Base-by-base conservation (phyloP, 2,888 invertebrate species). In the Amphimallon solstitiale region DNA sequence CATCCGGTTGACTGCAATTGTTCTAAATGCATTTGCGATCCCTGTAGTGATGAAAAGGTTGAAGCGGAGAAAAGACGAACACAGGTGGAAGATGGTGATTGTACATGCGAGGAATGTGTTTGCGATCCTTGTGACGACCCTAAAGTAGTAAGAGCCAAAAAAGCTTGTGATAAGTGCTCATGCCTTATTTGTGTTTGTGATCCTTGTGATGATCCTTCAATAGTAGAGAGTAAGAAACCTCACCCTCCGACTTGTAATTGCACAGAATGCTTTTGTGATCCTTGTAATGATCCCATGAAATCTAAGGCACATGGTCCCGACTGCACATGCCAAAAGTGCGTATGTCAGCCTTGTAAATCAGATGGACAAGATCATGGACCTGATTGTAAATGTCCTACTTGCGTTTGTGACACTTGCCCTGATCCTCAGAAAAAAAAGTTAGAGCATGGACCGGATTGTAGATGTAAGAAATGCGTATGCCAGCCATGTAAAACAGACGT, bases 161-260 rank as follows among this genome's bases (percentile, higher is more conserved):
- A 5, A 37, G 12, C 38, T 29, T 40, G 51, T 4, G 12, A 51
- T 15, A 19, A 60, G 17, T 60, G 61, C 19, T 21, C 34, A 12
- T 65, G 64, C 19, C 12, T 54, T 21, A 35, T 35, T 64, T 64
- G 64, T 29, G 10, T 46, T 19, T 51, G 62, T 9, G 49, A 65
- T 35, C 64, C 64, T 5, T 65, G 64, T 38, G 38, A 49, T 56
- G 38, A 38, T 59, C 56, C 56, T 10, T 43, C 43, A 45, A 23
- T 59, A 40, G 43, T 59, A 15, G 43, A 14, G 2, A 38, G 29
- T 9, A 59, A 29, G 29, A 29, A 23, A 14, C 43, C 56, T 9
- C 64, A 69, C 19, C 67, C 69, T 15, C 59, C 62, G 10, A 49
- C 45, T 14, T 67, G 69, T 14, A 52, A 67, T 12, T 69, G 69